phyloP scores from a whole-genome alignment of 2,797 vertebrate species.

The Mormyrus hasselquistii region DNA sequence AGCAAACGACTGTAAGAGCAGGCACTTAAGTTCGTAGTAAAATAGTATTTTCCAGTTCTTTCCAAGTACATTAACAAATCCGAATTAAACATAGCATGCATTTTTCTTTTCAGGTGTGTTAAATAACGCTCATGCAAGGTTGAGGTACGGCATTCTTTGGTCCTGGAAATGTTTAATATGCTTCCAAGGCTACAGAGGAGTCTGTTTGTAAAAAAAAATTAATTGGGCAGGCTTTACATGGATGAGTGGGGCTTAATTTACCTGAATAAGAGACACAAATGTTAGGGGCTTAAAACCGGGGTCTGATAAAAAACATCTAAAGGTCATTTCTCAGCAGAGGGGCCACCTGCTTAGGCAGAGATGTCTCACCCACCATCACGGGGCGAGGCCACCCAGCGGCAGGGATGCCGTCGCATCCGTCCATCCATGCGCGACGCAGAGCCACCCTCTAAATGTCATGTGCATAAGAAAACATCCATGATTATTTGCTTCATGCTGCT shows the following conservation, averaged over 20 bases:
- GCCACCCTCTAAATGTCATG: constrained; percentile 59
- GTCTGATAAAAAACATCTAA: constrained; percentile 55
- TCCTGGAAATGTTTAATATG: constrained; percentile 11
- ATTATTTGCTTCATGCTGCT: constrained; percentile 54
- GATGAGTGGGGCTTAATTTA: constrained; percentile 59
- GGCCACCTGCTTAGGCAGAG: constrained; percentile 50
- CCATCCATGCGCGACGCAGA: constrained; percentile 48
- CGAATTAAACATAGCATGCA: not conserved
- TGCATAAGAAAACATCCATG: constrained; percentile 53
- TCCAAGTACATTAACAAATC: not conserved
- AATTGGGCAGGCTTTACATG: constrained; percentile 53
- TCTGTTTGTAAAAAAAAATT: constrained; percentile 47
- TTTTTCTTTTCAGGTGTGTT: not conserved
- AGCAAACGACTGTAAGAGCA: not conserved
- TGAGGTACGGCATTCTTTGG: not conserved
- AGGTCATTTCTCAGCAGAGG: constrained; percentile 48
- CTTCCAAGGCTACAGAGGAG: constrained; percentile 18
- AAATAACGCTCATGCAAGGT: not conserved
- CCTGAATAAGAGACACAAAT: constrained; percentile 54
- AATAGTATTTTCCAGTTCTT: constrained; percentile 1
- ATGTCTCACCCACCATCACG: constrained; percentile 33
- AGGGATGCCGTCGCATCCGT: constrained; percentile 38
- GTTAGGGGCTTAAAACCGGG: constrained; percentile 49
- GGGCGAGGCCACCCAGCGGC: constrained; percentile 29
- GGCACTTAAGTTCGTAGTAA: not conserved